Base-by-base conservation (phyloP, 2,888 invertebrate genomes). In the Hydriomena furcata region DNA sequence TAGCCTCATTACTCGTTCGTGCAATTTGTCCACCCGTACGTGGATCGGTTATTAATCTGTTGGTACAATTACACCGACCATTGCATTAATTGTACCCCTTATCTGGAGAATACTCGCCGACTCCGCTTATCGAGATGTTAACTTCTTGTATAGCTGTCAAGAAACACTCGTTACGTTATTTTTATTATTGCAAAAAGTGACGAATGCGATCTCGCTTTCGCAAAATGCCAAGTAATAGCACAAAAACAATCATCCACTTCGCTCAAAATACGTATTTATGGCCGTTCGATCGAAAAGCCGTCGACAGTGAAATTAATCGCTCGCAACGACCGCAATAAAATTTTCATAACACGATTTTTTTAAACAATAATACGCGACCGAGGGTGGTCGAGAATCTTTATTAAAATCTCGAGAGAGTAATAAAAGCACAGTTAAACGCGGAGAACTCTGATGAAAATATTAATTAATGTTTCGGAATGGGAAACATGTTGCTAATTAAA, bases 401-500 rank as follows among this genome's bases (percentile, higher is more conserved):
- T 88, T 88, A 84, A 89, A 87, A 88, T 88, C 86, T 84, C 84
- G 77, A 83, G 79, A 80, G 82, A 82, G 82, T 79, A 86, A 87
- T 87, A 89, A 89, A 89, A 84, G 83, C 82, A 87, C 88, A 86
- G 83, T 87, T 85, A 85, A 86, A 88, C 83, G 86, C 82, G 81
- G 82, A 75, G 84, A 85, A 84, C 81, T 83, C 86, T 83, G 86
- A 86, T 88, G 87, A 87, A 89, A 88, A 88, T 88, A 89, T 89
- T 88, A 89, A 89, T 89, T 88, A 88, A 87, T 86, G 87, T 87
- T 84, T 82, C 79, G 84, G 82, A 87, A 89, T 88, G 85, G 82
- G 80, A 84, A 88, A 87, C 87, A 86, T 84, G 85, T 88, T 85
- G 87, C 89, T 89, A 89, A 89, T 89, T 87, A 89, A 89, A 89